Evolutionary conservation across 1,140 invertebrate genomes (phyloP), one percentile per base, ranked within the genome.

Genomic region (Brachionus manjavacas): DNA sequence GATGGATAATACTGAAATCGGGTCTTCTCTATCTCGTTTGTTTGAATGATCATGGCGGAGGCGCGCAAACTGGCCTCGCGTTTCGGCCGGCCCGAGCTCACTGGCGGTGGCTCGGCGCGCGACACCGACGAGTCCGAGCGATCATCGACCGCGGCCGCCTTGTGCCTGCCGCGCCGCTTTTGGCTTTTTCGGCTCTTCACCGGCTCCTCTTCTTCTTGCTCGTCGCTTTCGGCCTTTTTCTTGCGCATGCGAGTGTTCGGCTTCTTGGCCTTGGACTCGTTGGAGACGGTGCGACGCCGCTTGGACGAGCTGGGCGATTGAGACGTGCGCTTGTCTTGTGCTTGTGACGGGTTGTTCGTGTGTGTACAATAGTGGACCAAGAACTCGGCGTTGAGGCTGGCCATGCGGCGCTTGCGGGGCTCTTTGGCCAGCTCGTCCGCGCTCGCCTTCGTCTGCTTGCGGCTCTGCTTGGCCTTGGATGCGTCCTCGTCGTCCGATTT

Each of bases 21-120:
- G 31, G 43, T 84, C 14, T 49, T 72, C 35, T 84, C 83, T 31
- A 74, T 74, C 35, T 84, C 83, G 35, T 84, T 72, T 23, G 66
- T 72, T 55, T 84, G 83, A 2, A 84, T 84, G n/a, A 84, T 84
- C 41, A 84, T 49, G 7, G 72, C 83, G 4, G 83, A 84, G 16
- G 83, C 83, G n/a, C 72, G 25, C 35, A 72, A 8, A 43, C 83
- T 74, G 7, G 83, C 83, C 35, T 84, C 83, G 52, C 83, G 68
- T 31, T 74, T 72, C 6, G 83, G 66, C 12, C 83, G 43, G 31
- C 64, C 66, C 14, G 49, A 16, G n/a, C n/a, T 70, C 4, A 16
- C 43, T 11, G 14, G 52, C 12, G 9, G 28, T 8, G 43, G 35
- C 68, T 72, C 28, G 11, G 16, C 28, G 14, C 16, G 20, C 20